These are phyloP conservation scores for Acrobasis suavella DNA, from an alignment of 2,888 invertebrate genomes.

Conservation along the genomic window DNA sequence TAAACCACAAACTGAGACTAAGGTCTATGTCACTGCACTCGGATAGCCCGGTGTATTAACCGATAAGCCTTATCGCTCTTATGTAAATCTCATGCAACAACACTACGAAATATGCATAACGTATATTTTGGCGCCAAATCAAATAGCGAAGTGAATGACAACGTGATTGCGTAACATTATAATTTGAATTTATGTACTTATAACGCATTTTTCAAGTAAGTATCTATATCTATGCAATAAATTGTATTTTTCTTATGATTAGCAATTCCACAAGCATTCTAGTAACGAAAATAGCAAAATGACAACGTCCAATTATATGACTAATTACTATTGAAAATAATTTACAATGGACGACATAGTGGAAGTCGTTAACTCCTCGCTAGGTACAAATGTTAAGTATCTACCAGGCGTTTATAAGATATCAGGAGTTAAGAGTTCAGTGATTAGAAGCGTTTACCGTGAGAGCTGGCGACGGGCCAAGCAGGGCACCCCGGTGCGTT, in stretches of 20 bases:
- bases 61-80: slow-evolving; percentile 61
- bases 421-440: slow-evolving; percentile 65
- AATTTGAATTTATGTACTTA: too few relatives aligned
- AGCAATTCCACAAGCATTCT: too few relatives aligned
- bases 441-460: slow-evolving; percentile 77
- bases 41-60: slow-evolving; percentile 60
- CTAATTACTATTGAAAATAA: too few relatives aligned
- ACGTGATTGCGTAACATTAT: not conserved
- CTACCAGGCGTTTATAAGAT: slow-evolving; percentile 74
- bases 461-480: slow-evolving; percentile 76
- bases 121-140: slow-evolving; percentile 14
- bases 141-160: not conserved
- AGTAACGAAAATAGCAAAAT: too few relatives aligned
- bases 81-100: slow-evolving; percentile 52
- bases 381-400: slow-evolving; percentile 53
- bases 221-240: too few relatives aligned
- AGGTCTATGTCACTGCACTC: slow-evolving; percentile 64
- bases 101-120: slow-evolving; percentile 30
- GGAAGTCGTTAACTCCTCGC: slow-evolving; percentile 26
- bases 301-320: not conserved
- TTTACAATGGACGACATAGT: too few relatives aligned
- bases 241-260: too few relatives aligned
- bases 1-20: slow-evolving; percentile 37
- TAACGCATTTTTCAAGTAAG: too few relatives aligned
- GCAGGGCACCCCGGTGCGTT: slow-evolving; percentile 76